Evolutionary conservation across 2,888 invertebrate genomes (phyloP), one percentile per base, ranked within the genome.

Genomic region (Orchesella flavescens): DNA sequence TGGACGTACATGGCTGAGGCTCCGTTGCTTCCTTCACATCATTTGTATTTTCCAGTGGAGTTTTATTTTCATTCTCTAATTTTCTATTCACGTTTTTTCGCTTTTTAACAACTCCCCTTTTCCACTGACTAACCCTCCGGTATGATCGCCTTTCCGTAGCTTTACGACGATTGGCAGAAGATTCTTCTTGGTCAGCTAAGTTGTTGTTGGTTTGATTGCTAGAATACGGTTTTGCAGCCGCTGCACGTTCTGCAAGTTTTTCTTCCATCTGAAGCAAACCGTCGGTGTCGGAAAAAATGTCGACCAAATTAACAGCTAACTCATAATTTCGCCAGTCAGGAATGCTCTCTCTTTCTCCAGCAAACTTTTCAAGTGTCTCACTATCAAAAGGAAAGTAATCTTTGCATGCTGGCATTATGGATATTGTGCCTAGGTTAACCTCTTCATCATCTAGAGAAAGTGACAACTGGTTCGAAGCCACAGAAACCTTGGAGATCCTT

Each of bases 371-470:
- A 13, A 69, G 44, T 0, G 13, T 15, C 5, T 43, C 55, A 69
- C 80, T 61, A 5, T 44, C 55, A 71, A 86, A 83, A 0, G 88
- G 88, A 66, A 88, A 88, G 53, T 85, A 88, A 23, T 83, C 68
- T 9, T 65, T 63, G 59, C 86, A 86, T 0, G 66, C 44, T 4
- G 63, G 55, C 21, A 69, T 75, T 9, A 88, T 85, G 4, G 49
- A 59, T 5, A 86, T n/a, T 23, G 81, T 43, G 12, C 49, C 59
- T 1, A 65, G 21, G 21, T 84, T 72, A 21, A 73, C 49, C 4
- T 57, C 46, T 2, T 69, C 81, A 49, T 66, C n/a, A n/a, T n/a
- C n/a, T n/a, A n/a, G n/a, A n/a, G n/a, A n/a, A n/a, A n/a, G n/a
- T n/a, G n/a, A n/a, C n/a, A n/a, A n/a, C n/a, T n/a, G n/a, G n/a